Percentiles rank a stretch among this genome's conserved stretches.
Conservation (phyloP, 2,888 invertebrate species). For the Osmoderma eremita region DNA sequence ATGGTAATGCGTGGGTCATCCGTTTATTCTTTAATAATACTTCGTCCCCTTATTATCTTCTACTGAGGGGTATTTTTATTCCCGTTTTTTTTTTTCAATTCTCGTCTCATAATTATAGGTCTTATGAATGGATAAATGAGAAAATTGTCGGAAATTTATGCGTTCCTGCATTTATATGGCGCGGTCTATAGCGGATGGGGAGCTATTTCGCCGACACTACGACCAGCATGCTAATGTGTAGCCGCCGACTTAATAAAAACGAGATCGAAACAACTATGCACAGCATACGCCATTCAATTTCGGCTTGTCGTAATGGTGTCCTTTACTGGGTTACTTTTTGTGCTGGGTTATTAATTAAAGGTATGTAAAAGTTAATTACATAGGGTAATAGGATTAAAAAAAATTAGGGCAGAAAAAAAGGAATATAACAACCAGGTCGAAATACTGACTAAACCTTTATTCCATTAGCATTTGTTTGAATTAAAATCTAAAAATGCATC, state of each 20-base stretch:
- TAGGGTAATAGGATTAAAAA: too few relatives aligned
- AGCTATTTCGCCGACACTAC: slow-evolving; percentile 35
- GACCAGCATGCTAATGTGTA: slow-evolving; percentile 42
- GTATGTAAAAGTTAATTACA: background rate
- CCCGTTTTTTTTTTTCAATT: slow-evolving; percentile 35
- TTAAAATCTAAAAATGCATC: too few relatives aligned
- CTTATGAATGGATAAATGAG: slow-evolving; percentile 42
- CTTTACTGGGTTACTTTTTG: slow-evolving; percentile 23
- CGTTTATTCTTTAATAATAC: slow-evolving; percentile 25
- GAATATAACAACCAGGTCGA: background rate
- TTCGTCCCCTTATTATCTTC: slow-evolving; percentile 11
- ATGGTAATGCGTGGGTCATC: background rate
- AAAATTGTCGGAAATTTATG: slow-evolving; percentile 41
- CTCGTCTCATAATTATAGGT: slow-evolving; percentile 38
- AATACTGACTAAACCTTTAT: background rate
- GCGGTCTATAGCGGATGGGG: slow-evolving; percentile 31
- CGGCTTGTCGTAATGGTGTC: slow-evolving; percentile 49
- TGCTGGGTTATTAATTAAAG: background rate
- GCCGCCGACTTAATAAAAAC: slow-evolving; percentile 48
- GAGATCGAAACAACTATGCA: slow-evolving; percentile 48
- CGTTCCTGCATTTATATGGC: slow-evolving; percentile 28
- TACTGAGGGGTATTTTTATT: slow-evolving; percentile 26
- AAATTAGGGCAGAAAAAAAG: too few relatives aligned
- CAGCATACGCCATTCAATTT: slow-evolving; percentile 49
- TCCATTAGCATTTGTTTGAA: background rate